phyloP scores from a whole-genome alignment of 2,797 vertebrate species.

The Paedocypris micromegethes region DNA sequence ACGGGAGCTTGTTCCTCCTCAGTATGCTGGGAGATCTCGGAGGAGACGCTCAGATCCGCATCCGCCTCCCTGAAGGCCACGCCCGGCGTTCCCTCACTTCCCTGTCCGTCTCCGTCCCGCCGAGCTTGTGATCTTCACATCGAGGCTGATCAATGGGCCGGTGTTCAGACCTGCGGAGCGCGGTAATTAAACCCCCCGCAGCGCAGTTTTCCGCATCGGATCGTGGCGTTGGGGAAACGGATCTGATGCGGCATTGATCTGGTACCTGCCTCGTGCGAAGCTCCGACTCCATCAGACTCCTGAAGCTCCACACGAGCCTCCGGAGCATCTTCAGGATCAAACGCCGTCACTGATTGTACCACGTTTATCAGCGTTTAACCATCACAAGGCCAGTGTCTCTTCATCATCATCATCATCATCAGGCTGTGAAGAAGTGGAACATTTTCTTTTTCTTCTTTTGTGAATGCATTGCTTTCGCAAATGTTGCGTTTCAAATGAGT shows the following conservation, averaged over 20 bases:
- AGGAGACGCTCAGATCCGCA: conserved; percentile 53
- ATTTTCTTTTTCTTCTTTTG: no score
- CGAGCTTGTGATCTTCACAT: conserved; percentile 53
- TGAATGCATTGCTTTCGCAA: no score
- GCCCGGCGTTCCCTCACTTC: no score
- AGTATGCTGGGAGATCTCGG: conserved; percentile 56
- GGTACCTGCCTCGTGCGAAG: conserved; percentile 5
- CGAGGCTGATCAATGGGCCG: conserved; percentile 50
- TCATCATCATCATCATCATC: no score
- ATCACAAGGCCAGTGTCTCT: no score
- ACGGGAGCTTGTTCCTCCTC: conserved; percentile 51
- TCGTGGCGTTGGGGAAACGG: conserved; percentile 31
- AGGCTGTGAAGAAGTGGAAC: no score
- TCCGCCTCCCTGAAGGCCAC: not conserved
- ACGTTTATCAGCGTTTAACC: no score
- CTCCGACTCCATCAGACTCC: not conserved
- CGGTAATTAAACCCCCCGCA: conserved; percentile 45
- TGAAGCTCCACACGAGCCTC: no score
- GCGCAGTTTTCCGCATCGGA: conserved; percentile 35
- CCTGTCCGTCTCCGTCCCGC: conserved; percentile 52
- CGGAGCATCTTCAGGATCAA: no score
- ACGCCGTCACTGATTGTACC: no score
- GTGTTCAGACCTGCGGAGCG: conserved; percentile 43
- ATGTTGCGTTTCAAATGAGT: no score
- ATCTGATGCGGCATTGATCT: conserved; percentile 35